These are phyloP conservation scores for Triplophysa tibetana DNA, from an alignment of 2,113 vertebrate genomes.

Conservation along the genomic window DNA sequence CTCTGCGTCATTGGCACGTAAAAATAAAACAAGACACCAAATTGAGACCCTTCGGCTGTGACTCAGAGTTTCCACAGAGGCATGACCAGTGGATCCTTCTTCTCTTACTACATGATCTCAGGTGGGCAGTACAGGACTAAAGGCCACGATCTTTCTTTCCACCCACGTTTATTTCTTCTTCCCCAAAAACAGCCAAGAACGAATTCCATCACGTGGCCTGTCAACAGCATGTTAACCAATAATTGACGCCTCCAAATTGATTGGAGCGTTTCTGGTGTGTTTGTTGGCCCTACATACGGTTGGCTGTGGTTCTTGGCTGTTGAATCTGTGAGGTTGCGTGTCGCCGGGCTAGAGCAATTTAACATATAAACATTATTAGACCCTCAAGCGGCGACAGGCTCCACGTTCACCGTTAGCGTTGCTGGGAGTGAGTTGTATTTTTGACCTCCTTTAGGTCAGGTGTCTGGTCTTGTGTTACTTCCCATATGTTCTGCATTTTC, in stretches of 20 bases:
- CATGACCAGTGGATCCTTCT: conserved; percentile 24
- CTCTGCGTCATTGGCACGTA: conserved; percentile 53
- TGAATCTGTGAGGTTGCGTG: conserved; percentile 39
- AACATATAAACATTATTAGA: conserved; percentile 69
- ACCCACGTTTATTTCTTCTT: conserved; percentile 11
- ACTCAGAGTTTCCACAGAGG: conserved; percentile 70
- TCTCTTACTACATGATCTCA: conserved; percentile 23
- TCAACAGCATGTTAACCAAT: conserved; percentile 62
- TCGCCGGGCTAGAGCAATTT: conserved; percentile 33
- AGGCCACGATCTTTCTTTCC: background rate
- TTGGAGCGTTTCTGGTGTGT: conserved; percentile 69
- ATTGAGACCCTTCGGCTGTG: conserved; percentile 52
- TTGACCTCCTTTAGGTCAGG: conserved; percentile 62
- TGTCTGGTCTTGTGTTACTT: conserved; percentile 63
- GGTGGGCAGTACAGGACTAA: background rate
- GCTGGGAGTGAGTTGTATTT: conserved; percentile 63
- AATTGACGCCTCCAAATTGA: conserved; percentile 64
- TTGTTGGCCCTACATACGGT: conserved; percentile 61
- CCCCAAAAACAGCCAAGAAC: conserved; percentile 23
- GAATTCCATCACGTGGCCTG: conserved; percentile 59
- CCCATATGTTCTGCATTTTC: conserved; percentile 74
- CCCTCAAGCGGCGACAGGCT: conserved; percentile 63
- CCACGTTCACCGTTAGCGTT: conserved; percentile 55
- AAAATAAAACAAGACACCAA: conserved; percentile 55
- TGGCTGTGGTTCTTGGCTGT: conserved; percentile 64